Evolutionary conservation across 2,888 invertebrate species (phyloP), one percentile per base, ranked within the genome.

Genomic region (Philereme vetulata): DNA sequence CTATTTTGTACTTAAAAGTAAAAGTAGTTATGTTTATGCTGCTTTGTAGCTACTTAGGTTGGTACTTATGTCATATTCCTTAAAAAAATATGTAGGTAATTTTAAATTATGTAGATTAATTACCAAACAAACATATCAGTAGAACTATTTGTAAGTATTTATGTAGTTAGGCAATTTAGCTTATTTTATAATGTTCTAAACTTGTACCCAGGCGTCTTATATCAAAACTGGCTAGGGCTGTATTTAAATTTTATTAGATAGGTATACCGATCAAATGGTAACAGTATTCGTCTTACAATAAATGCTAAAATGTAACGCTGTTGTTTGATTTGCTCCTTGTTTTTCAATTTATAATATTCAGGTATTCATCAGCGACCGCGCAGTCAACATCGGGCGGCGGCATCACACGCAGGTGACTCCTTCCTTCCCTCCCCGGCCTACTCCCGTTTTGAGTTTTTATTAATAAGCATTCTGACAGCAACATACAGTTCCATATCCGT

Each of bases 261-360:
- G 49, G 9, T 33, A 40, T 49, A 49, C 21, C 33, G 53, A 58
- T 57, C 48, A 45, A 56, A 53, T 45, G 40, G 32, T 51, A 52
- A 49, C 62, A 62, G 58, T 62, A 62, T 62, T 60, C 2, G 50
- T 53, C 62, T 65, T 62, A 64, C 60, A 83, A 81, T 82, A 83
- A 82, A 84, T 78, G 72, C 80, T 81, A 72, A 80, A 74, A 77
- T 38, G 77, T 82, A 78, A 72, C 69, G 72, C 51, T 60, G 75
- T 84, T 67, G 84, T 85, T 85, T 85, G 69, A 85, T 85, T 85
- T 85, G 74, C 72, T 71, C 70, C 77, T 77, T 64, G 56, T 59
- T 59, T 69, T 67, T 68, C 57, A 58, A 70, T 49, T 44, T 38
- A 46, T 11, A 6, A 47, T 33, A 52, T 56, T 44, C 50, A 61